Percentiles rank a stretch among this genome's conserved stretches.
Conservation (phyloP, 1,140 invertebrate genomes). For the Trigoniulus corallinus region DNA sequence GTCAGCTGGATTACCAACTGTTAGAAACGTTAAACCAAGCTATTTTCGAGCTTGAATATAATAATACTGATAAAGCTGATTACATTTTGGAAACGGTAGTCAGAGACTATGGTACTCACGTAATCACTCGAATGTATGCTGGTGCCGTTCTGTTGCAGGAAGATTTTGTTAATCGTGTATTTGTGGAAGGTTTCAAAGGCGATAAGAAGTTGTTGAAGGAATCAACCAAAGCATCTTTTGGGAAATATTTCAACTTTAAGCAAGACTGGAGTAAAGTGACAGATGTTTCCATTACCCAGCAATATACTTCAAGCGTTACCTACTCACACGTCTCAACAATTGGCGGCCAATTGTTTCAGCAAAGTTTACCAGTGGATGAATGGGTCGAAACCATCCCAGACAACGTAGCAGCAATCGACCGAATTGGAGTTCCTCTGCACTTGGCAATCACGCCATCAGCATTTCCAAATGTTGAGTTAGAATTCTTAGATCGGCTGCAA, state of each 20-base stretch:
- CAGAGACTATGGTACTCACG: constrained; percentile 20
- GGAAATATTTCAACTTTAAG: not conserved
- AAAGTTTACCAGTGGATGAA: not conserved
- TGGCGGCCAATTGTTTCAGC: not conserved
- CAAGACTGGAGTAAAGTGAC: too few relatives aligned
- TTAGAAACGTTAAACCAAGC: not conserved
- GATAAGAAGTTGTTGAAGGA: not conserved
- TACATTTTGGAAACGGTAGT: constrained; percentile 10
- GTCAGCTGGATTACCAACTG: not conserved
- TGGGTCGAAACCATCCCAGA: not conserved
- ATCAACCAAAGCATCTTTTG: not conserved
- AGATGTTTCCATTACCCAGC: not conserved
- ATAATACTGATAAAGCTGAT: not conserved
- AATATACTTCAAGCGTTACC: not conserved
- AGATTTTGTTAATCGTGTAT: not conserved
- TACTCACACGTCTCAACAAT: not conserved
- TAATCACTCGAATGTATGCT: constrained; percentile 15
- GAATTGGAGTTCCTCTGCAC: not conserved
- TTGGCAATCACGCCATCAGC: not conserved
- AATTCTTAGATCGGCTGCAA: not conserved
- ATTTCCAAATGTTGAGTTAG: not conserved
- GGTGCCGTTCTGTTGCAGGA: constrained; percentile 15
- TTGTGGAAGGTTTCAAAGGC: not conserved
- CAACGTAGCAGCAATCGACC: not conserved
- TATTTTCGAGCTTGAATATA: not conserved